Evolutionary conservation across 2,797 vertebrate species (phyloP).

Genomic region (Mus minutoides): DNA sequence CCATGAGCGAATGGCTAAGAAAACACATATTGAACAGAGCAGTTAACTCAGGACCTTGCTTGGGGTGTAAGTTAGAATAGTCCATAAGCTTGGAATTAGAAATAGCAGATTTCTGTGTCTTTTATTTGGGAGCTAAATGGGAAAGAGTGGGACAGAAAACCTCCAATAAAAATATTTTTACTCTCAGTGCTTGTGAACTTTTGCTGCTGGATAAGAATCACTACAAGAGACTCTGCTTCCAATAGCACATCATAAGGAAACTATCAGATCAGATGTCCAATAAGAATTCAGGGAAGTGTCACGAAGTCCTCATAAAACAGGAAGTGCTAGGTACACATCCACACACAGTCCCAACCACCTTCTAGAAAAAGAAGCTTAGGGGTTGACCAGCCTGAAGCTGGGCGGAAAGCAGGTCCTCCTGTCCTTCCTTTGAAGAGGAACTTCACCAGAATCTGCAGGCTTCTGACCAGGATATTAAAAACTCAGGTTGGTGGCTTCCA

Average conservation of each 20-base stretch:
- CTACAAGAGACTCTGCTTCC: not conserved
- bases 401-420: not conserved
- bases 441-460: not conserved
- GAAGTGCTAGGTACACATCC: slow-evolving; percentile 91
- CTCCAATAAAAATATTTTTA: not conserved
- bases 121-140: not conserved
- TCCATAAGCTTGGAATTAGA: not conserved
- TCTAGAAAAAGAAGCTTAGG: slow-evolving; percentile 33
- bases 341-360: slow-evolving; percentile 91
- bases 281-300: not conserved
- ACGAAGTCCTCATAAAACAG: slow-evolving; percentile 33
- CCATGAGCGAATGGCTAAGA: too few relatives aligned
- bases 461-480: not conserved
- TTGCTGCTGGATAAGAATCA: not conserved
- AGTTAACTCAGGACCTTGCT: not conserved
- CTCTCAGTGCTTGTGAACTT: not conserved
- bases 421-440: not conserved
- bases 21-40: too few relatives aligned
- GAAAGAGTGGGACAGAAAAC: not conserved
- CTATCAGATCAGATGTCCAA: not conserved
- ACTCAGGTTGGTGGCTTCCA: not conserved
- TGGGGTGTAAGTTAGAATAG: not conserved
- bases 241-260: not conserved
- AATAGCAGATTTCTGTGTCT: not conserved
- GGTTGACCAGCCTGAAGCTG: not conserved